Evolutionary conservation across 2,797 vertebrate species (phyloP).

Genomic region (Xiphorhynchus erythropygius): DNA sequence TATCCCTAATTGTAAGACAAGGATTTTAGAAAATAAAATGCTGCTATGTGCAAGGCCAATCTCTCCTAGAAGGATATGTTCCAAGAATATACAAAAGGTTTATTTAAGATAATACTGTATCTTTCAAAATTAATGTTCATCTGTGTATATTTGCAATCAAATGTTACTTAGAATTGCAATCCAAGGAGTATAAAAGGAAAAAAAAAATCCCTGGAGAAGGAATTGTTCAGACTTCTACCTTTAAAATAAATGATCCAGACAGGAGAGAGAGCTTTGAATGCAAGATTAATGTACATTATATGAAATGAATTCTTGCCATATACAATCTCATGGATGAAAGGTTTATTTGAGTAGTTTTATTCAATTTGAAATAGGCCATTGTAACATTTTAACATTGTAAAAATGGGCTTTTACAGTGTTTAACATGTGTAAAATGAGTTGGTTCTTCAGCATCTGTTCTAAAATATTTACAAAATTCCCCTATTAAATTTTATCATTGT

Average conservation of each 20-base stretch:
- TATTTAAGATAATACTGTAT: background rate
- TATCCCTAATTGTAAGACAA: conserved; percentile 7
- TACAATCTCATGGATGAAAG: conserved; percentile 13
- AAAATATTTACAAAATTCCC: conserved; percentile 40
- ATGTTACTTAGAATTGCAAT: background rate
- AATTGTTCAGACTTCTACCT: background rate
- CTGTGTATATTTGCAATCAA: background rate
- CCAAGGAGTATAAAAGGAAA: background rate
- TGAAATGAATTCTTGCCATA: background rate
- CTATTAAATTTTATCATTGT: conserved; percentile 26
- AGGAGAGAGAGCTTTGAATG: background rate
- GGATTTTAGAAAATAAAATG: conserved; percentile 33
- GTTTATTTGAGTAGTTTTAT: conserved; percentile 41
- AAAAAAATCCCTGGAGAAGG: background rate
- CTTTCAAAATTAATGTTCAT: background rate
- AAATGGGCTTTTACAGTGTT: background rate
- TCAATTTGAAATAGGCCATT: background rate
- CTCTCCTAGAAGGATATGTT: background rate
- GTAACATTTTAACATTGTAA: background rate
- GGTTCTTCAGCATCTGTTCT: background rate
- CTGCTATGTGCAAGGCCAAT: background rate
- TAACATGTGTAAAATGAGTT: conserved; percentile 4
- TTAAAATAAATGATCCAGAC: conserved; percentile 5
- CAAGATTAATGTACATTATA: background rate
- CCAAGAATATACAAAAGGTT: background rate